These are phyloP conservation scores for Halichondria panicea DNA, from an alignment of 37 sponge, comb jelly and placozoan genomes.

Conservation along the genomic window DNA sequence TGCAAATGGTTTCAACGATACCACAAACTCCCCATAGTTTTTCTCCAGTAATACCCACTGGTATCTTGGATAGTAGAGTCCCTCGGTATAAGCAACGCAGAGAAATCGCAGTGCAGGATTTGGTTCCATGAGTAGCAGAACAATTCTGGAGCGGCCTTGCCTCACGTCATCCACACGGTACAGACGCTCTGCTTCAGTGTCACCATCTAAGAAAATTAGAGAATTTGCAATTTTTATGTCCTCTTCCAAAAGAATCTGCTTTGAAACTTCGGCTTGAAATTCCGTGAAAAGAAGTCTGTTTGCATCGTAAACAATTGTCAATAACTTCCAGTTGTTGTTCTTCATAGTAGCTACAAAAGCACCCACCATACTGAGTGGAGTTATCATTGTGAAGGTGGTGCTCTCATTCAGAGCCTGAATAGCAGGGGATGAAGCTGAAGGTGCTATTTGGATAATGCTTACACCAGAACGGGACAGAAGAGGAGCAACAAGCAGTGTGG, in stretches of 20 bases:
- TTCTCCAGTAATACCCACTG: slow-evolving; percentile 2
- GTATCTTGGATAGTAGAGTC: background rate
- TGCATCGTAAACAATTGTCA: too few relatives aligned
- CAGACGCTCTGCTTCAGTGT: too few relatives aligned
- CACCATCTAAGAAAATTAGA: too few relatives aligned
- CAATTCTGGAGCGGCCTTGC: background rate
- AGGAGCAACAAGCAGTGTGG: background rate
- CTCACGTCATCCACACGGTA: too few relatives aligned
- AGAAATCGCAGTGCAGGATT: background rate
- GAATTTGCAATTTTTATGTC: too few relatives aligned
- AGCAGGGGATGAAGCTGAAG: background rate
- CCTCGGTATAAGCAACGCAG: background rate
- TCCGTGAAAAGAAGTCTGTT: background rate
- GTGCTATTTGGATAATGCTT: background rate
- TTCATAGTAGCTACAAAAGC: background rate
- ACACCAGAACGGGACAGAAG: background rate
- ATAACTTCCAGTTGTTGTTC: background rate
- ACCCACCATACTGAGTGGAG: background rate
- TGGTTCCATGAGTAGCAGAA: background rate
- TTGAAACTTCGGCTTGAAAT: too few relatives aligned
- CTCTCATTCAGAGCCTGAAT: background rate
- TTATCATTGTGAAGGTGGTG: background rate
- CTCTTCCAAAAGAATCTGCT: too few relatives aligned
- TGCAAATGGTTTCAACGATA: background rate
- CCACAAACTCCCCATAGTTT: background rate